Evolutionary conservation across 2,797 vertebrate species (phyloP).

Genomic region (Malurus splendens): DNA sequence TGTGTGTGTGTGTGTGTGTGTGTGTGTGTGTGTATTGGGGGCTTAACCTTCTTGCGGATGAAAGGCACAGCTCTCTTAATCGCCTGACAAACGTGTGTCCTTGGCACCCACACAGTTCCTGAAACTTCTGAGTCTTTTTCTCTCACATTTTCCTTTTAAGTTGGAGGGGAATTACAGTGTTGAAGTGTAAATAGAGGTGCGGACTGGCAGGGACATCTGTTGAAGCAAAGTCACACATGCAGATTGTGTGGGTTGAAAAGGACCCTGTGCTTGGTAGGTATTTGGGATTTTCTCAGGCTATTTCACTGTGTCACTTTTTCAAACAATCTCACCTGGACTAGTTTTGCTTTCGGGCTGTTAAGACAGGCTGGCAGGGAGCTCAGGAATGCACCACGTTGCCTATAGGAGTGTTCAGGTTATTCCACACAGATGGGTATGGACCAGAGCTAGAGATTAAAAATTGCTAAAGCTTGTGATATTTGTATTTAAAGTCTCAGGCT

Average conservation of each 20-base stretch:
- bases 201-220: neutral
- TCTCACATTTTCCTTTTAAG: neutral
- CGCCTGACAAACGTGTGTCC: fast-evolving
- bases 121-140: neutral
- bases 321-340: neutral
- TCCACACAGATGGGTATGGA: neutral
- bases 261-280: neutral
- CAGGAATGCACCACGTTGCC: neutral
- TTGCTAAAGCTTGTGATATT: neutral
- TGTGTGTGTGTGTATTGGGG: neutral
- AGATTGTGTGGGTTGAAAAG: neutral
- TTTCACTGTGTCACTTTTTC: neutral
- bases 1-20: neutral
- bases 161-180: neutral
- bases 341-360: neutral
- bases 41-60: neutral
- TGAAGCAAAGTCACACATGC: neutral
- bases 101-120: neutral
- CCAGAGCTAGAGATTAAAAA: neutral
- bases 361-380: neutral
- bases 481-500: neutral
- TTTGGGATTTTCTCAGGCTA: neutral
- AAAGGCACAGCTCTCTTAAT: neutral
- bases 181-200: neutral
- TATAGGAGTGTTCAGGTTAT: neutral